Evolutionary conservation across 1,140 invertebrate species (phyloP).

Genomic region (Bombus superbus): DNA sequence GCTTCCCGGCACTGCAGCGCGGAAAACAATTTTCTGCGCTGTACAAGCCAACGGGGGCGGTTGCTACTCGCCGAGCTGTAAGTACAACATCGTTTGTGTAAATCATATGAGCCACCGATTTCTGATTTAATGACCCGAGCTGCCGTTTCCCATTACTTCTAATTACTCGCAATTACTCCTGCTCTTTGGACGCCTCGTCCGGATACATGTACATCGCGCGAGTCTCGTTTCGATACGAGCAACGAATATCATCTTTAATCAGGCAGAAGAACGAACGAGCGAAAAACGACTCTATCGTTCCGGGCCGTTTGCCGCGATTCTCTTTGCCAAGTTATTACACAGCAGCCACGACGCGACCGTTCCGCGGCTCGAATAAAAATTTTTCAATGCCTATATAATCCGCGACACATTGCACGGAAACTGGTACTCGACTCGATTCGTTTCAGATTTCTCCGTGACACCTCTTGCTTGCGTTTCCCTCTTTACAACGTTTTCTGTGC

Average conservation of each 20-base stretch:
- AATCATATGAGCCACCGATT: slow-evolving; percentile 43
- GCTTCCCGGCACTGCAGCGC: slow-evolving; percentile 43
- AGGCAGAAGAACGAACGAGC: background rate
- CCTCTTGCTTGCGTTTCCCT: background rate
- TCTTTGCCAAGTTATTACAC: slow-evolving; percentile 4
- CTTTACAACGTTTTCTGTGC: too few species aligned
- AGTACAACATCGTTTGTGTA: slow-evolving; percentile 16
- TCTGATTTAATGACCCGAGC: slow-evolving; percentile 42
- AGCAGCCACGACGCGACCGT: background rate
- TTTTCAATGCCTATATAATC: background rate
- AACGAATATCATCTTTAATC: background rate
- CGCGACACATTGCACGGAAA: background rate
- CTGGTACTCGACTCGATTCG: slow-evolving; percentile 8
- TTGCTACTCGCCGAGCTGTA: slow-evolving; percentile 12
- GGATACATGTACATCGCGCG: too few species aligned
- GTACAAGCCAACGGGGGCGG: background rate
- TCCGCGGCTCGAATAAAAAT: background rate
- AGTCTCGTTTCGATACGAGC: background rate
- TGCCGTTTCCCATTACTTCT: background rate
- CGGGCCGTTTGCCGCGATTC: background rate
- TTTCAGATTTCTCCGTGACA: background rate
- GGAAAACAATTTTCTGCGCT: slow-evolving; percentile 60
- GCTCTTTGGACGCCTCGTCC: too few species aligned
- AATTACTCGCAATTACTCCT: slow-evolving; percentile 8
- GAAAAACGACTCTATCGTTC: background rate